Base-by-base conservation (phyloP, 2,888 invertebrate species). In the Caenorhabditis angaria region DNA sequence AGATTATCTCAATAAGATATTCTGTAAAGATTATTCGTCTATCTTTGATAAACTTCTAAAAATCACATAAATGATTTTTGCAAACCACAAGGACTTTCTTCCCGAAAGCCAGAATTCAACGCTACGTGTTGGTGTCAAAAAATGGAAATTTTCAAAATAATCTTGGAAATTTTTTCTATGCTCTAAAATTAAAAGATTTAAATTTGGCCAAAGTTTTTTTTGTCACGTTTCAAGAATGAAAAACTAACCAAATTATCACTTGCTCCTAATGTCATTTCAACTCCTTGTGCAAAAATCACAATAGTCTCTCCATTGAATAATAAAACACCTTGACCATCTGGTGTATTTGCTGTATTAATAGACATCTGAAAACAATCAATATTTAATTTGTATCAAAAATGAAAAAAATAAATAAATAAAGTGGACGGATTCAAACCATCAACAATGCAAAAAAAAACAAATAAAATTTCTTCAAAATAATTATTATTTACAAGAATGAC, bases 311-410 rank as follows among this genome's bases (percentile, higher is more conserved):
- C 95, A 79, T 93, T 92, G 88, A 95, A 96, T 87, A 97, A 94
- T 65, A 99, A 90, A 47, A 99, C 96, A 60, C 97, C 97, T 60
- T 96, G 95, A 74, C 94, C 87, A 53, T 87, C 87, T 87, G 94
- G 94, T 64, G 94, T 93, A 89, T 97, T 96, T 65, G 97, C 94
- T 76, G 95, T 95, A 89, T 97, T 97, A 77, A 97, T 90, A 78
- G 96, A 94, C 97, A 97, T 96, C 87, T 61, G 20, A 18, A 54
- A 54, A 50, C 24, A 22, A 22, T 24, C 14, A 5, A 41, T 12
- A 18, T 12, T 41, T 41, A 3, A 6, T 3, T 18, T 18, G 3
- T 3, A 12, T 10, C 5, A 10, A 27, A 12, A 27, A 6, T 27
- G 3, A 27, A 27, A 27, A 5, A 27, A 14, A 27, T 24, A 22